Evolutionary conservation across 2,797 vertebrate species (phyloP), one percentile per base, ranked within the genome.

Genomic region (Sebastes taczanowskii): DNA sequence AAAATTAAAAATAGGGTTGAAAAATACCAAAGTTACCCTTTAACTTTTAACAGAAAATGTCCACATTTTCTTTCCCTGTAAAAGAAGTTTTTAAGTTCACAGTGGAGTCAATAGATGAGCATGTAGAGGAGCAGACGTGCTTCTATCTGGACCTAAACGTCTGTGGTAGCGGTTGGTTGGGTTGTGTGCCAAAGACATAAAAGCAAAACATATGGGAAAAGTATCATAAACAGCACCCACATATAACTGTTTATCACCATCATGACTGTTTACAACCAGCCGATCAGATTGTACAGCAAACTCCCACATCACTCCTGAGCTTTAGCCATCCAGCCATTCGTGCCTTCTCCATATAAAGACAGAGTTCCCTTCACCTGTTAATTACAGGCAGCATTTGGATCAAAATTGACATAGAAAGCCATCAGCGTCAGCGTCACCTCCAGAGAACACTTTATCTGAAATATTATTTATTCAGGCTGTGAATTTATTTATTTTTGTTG

Each of bases 311-410:
- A 71, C 79, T 86, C 80, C 91, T 87, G 87, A 95, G 93, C 93
- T 95, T 94, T 94, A 96, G 95, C 93, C 95, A 95, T 95, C 90
- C 92, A 92, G 90, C 96, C 96, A 95, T 95, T 89, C 74, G 96
- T 96, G 96, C 96, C 96, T 96, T 96, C 87, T 94, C 90, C 89
- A 86, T 70, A 38, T 38, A 58, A 73, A 81, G 68, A 85, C 74
- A 49, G 30, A 81, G 69, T 59, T 69, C 83, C 71, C 76, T 10
- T 64, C 81, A 22, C 70, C 68, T 79, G 78, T 76, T 61, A 22
- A 27, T 46, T 23, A 74, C 80, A 83, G 78, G 84, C 55, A 84
- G 71, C 81, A 75, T 86, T 60, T 64, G 80, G 74, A 90, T 88
- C 52, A 55, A 74, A 80, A 70, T 63, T 74, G 1, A 79, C 34